These are phyloP conservation scores for Lucinisca nassula DNA, from an alignment of 2,888 invertebrate genomes.

Conservation along the genomic window DNA sequence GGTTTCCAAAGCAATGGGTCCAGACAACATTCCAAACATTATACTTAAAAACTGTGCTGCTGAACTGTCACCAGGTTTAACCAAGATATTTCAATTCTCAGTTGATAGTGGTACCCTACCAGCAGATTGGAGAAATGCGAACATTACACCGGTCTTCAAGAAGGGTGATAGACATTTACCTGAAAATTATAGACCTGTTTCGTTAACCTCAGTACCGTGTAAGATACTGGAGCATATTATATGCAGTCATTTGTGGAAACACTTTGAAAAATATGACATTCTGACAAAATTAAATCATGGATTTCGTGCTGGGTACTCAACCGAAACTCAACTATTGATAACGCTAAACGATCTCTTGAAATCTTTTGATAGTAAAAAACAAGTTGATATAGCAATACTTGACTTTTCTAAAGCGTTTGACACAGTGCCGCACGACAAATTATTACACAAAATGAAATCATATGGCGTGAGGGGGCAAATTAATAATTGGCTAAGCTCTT, in stretches of 20 bases:
- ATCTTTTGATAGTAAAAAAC: conserved; percentile 22
- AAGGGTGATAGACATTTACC: conserved; percentile 5
- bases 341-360: conserved; percentile 26
- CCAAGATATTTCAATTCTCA: conserved; percentile 4
- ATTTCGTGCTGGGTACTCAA: conserved; percentile 25
- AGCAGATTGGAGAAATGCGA: not conserved
- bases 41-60: not conserved
- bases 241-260: conserved; percentile 30
- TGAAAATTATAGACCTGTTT: conserved; percentile 15
- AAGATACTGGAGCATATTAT: conserved; percentile 40
- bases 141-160: not conserved
- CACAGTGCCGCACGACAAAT: conserved; percentile 26
- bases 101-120: conserved; percentile 7
- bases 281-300: conserved; percentile 36
- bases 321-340: conserved; percentile 30
- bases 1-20: not conserved
- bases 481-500: conserved; percentile 23
- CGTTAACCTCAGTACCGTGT: conserved; percentile 23
- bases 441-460: conserved; percentile 20
- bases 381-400: conserved; percentile 33
- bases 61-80: not conserved
- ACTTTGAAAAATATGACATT: conserved; percentile 30
- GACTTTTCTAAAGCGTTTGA: conserved; percentile 39
- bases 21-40: conserved; percentile 6
- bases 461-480: conserved; percentile 32